Conservation (phyloP, 23 tunicate species). For the Phallusia fumigata region DNA sequence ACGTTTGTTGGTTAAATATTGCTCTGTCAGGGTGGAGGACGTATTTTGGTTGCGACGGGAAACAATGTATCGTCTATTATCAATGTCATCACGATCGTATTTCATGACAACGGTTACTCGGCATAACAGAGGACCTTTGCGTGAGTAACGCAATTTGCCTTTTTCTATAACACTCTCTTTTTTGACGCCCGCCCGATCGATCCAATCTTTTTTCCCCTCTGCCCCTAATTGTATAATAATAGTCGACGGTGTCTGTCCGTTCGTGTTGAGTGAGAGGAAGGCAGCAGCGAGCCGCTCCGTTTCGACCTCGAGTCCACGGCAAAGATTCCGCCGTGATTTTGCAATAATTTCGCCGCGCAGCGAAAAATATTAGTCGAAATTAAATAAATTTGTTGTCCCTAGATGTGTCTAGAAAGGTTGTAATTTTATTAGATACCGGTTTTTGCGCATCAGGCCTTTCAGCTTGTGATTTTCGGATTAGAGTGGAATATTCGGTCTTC, state of each 20-base stretch:
- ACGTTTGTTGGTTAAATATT: too few species aligned
- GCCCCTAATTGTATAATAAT: conserved; percentile 1
- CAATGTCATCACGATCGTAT: too few species aligned
- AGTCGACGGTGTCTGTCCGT: not conserved
- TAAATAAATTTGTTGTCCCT: not conserved
- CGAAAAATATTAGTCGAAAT: not conserved
- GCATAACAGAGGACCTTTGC: too few species aligned
- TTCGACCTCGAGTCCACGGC: not conserved
- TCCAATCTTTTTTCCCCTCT: not conserved
- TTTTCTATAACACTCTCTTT: too few species aligned
- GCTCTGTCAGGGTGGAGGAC: too few species aligned
- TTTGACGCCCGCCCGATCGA: too few species aligned
- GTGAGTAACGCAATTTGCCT: too few species aligned
- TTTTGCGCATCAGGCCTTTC: not conserved
- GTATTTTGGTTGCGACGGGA: too few species aligned
- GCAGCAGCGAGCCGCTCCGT: not conserved
- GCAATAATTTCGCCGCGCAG: not conserved
- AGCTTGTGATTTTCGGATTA: too few species aligned
- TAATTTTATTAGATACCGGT: not conserved
- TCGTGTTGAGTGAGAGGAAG: not conserved
- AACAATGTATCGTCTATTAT: too few species aligned
- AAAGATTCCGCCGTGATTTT: not conserved
- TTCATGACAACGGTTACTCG: too few species aligned
- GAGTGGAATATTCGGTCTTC: too few species aligned
- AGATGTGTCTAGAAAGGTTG: not conserved